A percentile compares a stretch with the other conserved stretches of the same genome.
These are phyloP conservation scores for Amblyornis subalaris DNA, from an alignment of 2,113 vertebrate genomes.

Conservation along the genomic window DNA sequence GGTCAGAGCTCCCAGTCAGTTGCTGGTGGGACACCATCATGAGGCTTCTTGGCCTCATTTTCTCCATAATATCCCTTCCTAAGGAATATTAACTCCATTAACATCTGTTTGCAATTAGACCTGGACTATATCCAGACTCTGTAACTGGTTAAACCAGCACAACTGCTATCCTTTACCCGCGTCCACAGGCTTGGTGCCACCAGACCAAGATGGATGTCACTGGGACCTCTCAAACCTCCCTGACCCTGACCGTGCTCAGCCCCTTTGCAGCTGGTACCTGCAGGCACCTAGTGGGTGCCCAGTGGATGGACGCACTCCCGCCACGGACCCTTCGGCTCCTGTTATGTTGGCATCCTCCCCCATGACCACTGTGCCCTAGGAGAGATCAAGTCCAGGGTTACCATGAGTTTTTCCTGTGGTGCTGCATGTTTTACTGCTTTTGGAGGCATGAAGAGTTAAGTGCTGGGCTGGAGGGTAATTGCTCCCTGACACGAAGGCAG, in stretches of 20 bases:
- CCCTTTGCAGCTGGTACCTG: too few relatives aligned
- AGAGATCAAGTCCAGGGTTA: rapidly evolving
- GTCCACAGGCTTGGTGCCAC: rapidly evolving
- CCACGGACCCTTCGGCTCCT: background rate
- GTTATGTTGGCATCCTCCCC: background rate
- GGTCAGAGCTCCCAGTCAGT: background rate
- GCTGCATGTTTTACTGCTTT: background rate
- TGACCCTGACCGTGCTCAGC: rapidly evolving
- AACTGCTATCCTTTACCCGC: background rate
- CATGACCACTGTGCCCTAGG: rapidly evolving
- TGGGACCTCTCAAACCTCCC: background rate
- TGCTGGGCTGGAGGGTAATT: background rate
- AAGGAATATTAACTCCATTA: background rate
- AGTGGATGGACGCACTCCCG: background rate
- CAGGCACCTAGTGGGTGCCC: rapidly evolving
- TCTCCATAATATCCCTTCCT: background rate
- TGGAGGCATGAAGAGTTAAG: background rate
- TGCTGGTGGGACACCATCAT: background rate
- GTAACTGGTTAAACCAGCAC: background rate
- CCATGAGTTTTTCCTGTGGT: rapidly evolving
- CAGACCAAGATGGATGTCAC: background rate
- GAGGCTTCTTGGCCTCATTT: background rate
- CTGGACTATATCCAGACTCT: background rate
- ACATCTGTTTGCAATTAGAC: background rate
- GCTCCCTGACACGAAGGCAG: background rate